Conservation (phyloP, 2,113 vertebrate species). For the Ammospiza caudacuta region DNA sequence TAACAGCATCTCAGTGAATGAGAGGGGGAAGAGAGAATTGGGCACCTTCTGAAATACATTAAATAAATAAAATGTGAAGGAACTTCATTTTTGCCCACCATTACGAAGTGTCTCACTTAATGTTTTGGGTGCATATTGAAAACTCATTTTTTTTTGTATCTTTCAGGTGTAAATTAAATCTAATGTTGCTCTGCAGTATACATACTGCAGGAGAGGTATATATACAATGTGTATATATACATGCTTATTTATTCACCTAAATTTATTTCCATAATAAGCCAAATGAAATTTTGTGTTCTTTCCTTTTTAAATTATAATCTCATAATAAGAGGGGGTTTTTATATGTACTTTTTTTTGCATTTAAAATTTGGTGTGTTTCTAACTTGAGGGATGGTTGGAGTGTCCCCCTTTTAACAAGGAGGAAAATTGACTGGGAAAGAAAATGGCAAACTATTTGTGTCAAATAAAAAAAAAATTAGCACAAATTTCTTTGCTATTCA, state of each 20-base stretch:
- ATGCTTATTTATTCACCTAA: not conserved
- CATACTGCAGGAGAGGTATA: not conserved
- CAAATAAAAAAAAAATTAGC: not conserved
- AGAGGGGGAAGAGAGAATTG: not conserved
- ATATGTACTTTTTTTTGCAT: not conserved
- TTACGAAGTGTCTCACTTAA: not conserved
- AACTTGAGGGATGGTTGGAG: not conserved
- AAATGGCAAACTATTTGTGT: not conserved
- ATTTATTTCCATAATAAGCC: not conserved
- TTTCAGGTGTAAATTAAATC: not conserved
- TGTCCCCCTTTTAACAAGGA: not conserved
- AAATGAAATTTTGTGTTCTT: not conserved
- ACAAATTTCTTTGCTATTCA: not conserved
- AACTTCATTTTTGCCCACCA: not conserved
- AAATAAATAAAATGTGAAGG: not conserved
- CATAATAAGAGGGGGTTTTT: fast-evolving
- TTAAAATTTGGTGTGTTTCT: not conserved
- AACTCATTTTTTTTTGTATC: not conserved
- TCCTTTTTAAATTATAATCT: not conserved
- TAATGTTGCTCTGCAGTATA: not conserved
- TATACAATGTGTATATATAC: not conserved
- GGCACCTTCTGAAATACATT: not conserved
- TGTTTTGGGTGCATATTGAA: not conserved
- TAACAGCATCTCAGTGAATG: not conserved
- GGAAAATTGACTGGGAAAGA: not conserved